These are phyloP conservation scores for Pogoniulus pusillus DNA, from an alignment of 2,797 vertebrate genomes.

Conservation along the genomic window DNA sequence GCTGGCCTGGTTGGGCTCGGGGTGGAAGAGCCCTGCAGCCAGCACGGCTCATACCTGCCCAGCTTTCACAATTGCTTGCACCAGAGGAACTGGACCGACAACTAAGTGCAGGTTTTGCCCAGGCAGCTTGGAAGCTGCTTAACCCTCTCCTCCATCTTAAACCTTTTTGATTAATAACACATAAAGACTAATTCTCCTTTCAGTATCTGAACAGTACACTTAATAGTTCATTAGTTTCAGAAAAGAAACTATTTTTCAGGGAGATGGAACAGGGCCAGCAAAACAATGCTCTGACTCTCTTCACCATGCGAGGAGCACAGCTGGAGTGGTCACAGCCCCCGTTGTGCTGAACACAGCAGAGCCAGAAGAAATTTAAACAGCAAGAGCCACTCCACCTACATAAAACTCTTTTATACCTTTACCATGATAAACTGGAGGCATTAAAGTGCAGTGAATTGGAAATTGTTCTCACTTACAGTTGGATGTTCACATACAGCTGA, in stretches of 20 bases:
- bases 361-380: constrained; percentile 41
- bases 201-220: not conserved
- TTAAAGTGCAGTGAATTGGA: constrained; percentile 59
- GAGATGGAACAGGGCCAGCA: not conserved
- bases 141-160: constrained; percentile 20
- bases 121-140: not conserved
- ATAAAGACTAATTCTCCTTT: not conserved
- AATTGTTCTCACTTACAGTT: constrained; percentile 55
- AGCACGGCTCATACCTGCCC: not conserved
- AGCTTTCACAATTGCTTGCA: constrained; percentile 36
- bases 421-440: constrained; percentile 58
- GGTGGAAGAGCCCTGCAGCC: not conserved
- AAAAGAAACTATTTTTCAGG: not conserved
- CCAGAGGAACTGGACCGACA: constrained; percentile 33
- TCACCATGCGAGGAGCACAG: not conserved
- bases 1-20: not conserved
- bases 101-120: not conserved
- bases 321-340: not conserved
- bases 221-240: not conserved
- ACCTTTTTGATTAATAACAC: not conserved
- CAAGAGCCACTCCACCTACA: constrained; percentile 54
- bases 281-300: not conserved
- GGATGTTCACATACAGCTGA: constrained; percentile 21
- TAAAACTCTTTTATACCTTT: constrained; percentile 61
- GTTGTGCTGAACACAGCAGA: not conserved